A percentile compares a stretch with the other conserved stretches of the same genome.
phyloP scores from a whole-genome alignment of 2,113 vertebrate species.

The Epinephelus cyanopodus region DNA sequence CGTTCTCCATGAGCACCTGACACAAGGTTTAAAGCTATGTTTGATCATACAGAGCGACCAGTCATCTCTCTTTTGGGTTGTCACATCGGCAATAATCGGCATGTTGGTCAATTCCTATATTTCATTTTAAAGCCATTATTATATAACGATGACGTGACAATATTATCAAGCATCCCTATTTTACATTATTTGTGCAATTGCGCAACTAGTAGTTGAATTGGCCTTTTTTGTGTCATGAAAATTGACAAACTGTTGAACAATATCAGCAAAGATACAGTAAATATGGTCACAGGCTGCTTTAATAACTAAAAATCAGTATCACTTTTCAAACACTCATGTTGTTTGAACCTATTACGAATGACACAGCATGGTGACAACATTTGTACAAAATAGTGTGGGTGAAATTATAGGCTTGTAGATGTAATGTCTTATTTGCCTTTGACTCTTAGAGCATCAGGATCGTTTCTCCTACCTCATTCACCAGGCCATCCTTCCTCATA shows the following conservation, averaged over 20 bases:
- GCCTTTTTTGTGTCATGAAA: background rate
- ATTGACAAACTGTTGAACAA: background rate
- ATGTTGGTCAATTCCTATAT: too few species aligned
- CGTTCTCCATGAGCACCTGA: too few species aligned
- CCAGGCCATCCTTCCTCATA: background rate
- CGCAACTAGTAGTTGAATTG: too few species aligned
- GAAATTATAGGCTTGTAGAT: background rate
- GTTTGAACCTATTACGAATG: background rate
- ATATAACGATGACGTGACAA: too few species aligned
- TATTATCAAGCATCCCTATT: too few species aligned
- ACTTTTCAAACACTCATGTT: background rate
- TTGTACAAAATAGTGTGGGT: background rate
- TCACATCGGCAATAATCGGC: too few species aligned
- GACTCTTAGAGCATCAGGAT: background rate
- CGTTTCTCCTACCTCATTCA: background rate
- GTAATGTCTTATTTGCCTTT: background rate
- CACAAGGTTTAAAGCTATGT: too few species aligned
- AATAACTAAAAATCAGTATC: background rate
- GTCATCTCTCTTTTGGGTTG: too few species aligned
- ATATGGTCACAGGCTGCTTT: background rate
- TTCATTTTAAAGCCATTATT: too few species aligned
- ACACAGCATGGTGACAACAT: background rate
- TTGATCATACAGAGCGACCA: too few species aligned
- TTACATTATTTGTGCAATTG: too few species aligned
- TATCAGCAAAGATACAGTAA: background rate